Base-by-base conservation (phyloP, 2,113 vertebrate genomes). In the Neofelis nebulosa region DNA sequence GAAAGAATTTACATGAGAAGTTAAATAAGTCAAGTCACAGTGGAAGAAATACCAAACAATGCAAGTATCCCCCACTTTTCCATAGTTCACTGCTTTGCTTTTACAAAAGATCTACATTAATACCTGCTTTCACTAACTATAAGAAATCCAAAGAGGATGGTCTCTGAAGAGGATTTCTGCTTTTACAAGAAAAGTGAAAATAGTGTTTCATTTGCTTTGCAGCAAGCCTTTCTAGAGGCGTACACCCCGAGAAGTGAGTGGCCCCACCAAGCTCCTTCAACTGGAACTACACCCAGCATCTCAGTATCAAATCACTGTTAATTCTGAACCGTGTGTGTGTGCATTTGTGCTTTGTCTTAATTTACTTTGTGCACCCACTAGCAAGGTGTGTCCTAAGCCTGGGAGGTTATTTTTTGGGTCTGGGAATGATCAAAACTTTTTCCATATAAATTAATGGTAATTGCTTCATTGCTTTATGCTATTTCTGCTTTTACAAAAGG, bases 1-100 rank as follows among this genome's bases (percentile, higher is more conserved):
- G 16, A 71, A 94, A 45, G 9, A 86, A 73, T 94, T 94, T 65
- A 93, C 33, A 79, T 23, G 23, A 87, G 25, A 78, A 91, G 21
- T 85, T 65, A 81, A 79, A 81, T 85, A 88, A 94, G 55, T 87
- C 55, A 97, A 91, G 33, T 45, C 74, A 91, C 1, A 93, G 38
- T 7, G 69, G 27, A 86, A 94, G 19, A 92, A 95, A 78, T 18
- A 45, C 2, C 38, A 19, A 79, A 52, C 45, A 7, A 16, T 29
- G 16, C 27, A 52, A 21, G 48, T 33, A 52, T 52, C 48, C 16
- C 29, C 76, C 76, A 79, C 18, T 52, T 79, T 52, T n/a, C 48
- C 76, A 79, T 52, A 52, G 16, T n/a, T 78, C 45, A 25, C 29
- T 27, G 18, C 74, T 78, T 78, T 19, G 45, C 27, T 78, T 78